Base-by-base conservation (phyloP, 2,797 vertebrate genomes). In the Coreius guichenoti region DNA sequence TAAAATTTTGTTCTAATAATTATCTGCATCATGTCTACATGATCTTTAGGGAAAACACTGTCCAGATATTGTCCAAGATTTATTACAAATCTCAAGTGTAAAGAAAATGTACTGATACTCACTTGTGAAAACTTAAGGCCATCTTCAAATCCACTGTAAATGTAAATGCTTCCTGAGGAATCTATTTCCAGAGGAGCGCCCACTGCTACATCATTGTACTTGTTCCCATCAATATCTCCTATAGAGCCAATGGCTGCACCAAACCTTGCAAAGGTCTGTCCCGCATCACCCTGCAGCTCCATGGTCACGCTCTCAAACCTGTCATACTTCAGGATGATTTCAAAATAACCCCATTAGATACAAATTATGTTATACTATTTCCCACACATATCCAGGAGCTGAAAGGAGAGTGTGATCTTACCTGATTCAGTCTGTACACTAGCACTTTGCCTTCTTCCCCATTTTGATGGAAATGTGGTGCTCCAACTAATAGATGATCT, bases 381-480 rank as follows among this genome's bases (percentile, higher is more conserved):
- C 29, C 29, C 21, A 49, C 14, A 39, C 23, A 5, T 29, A 49
- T 51, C 13, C 16, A 43, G 9, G 6, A 61, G 8, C 49, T 17
- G 4, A 47, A 33, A 16, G 14, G n/a, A 56, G n/a, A 29, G 19
- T 19, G 63, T 72, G 36, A 79, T 12, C 70, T 72, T 80, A 93
- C 92, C 73, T 92, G 65, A 69, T 93, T 90, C 83, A 96, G 86
- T 78, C 65, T 87, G 91, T 96, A 96, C 74, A 93, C 65, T 31
- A 95, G 95, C 89, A 96, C 95, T 91, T 93, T 94, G 36, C 96
- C 96, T 86, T 94, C 95, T 88, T 95, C 95, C 54, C 94, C 93
- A 2, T 2, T 83, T 26, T 87, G 0, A 16, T 95, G 93, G 87
- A 95, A 95, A 86, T 94, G 93, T 0, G 93, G 95, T 56, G 95